These are phyloP conservation scores for Epistrophe eligans DNA, from an alignment of 2,888 invertebrate genomes.

Conservation along the genomic window DNA sequence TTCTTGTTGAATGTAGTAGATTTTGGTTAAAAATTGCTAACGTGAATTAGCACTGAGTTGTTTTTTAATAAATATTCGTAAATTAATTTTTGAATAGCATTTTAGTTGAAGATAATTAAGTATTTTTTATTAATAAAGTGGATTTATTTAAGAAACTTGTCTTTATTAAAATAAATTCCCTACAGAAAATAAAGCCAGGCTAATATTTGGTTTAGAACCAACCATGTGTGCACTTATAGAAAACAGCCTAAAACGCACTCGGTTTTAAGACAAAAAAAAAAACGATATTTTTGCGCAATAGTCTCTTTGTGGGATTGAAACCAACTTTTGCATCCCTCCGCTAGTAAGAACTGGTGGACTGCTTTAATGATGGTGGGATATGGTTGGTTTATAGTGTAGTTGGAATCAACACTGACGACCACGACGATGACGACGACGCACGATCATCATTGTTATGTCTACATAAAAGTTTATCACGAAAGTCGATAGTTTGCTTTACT, in stretches of 20 bases:
- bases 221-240: slow-evolving; percentile 1
- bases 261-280: slow-evolving; percentile 44
- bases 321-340: slow-evolving; percentile 62
- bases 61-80: too few relatives aligned
- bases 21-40: too few relatives aligned
- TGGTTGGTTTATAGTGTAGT: slow-evolving; percentile 3
- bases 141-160: too few relatives aligned
- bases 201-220: background rate
- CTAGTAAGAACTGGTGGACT: slow-evolving; percentile 3
- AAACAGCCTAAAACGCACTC: slow-evolving; percentile 55
- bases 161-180: too few relatives aligned
- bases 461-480: slow-evolving; percentile 36
- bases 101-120: too few relatives aligned
- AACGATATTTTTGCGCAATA: slow-evolving; percentile 66
- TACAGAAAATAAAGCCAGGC: background rate
- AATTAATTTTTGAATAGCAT: too few relatives aligned
- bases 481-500: slow-evolving; percentile 30
- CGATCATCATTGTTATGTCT: slow-evolving; percentile 49
- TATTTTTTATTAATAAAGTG: too few relatives aligned
- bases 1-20: too few relatives aligned
- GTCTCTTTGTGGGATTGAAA: slow-evolving; percentile 41
- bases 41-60: too few relatives aligned
- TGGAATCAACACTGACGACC: slow-evolving; percentile 11
- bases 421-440: background rate
- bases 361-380: slow-evolving; percentile 39